These are phyloP conservation scores for Scophthalmus maximus DNA, from an alignment of 2,113 vertebrate species.

Conservation along the genomic window DNA sequence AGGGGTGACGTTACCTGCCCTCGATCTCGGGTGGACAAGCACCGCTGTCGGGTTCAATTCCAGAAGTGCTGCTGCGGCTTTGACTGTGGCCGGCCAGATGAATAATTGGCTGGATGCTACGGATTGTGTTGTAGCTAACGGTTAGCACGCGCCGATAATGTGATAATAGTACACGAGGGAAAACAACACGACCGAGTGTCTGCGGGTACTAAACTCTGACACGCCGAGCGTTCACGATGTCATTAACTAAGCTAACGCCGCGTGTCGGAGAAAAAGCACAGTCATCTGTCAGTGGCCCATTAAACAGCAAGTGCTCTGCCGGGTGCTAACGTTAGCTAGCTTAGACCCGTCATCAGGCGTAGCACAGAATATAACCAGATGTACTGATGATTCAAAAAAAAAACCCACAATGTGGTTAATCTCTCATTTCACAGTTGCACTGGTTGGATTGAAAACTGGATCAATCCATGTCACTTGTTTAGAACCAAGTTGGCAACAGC, in stretches of 20 bases:
- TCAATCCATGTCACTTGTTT: neutral
- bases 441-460: neutral
- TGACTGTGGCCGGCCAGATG: slow-evolving; percentile 47
- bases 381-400: rapidly evolving
- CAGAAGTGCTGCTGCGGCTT: slow-evolving; percentile 36
- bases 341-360: no score
- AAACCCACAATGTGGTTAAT: neutral
- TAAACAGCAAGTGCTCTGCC: neutral
- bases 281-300: slow-evolving; percentile 56
- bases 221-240: neutral
- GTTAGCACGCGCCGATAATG: no score
- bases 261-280: slow-evolving; percentile 24
- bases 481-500: neutral
- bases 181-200: neutral
- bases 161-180: neutral
- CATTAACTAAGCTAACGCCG: neutral
- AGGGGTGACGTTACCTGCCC: slow-evolving; percentile 1
- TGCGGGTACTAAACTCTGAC: rapidly evolving
- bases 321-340: slow-evolving; percentile 25
- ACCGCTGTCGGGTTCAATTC: slow-evolving; percentile 20
- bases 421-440: rapidly evolving
- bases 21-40: slow-evolving; percentile 10
- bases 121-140: slow-evolving; percentile 69
- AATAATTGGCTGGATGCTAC: slow-evolving; percentile 78
- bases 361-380: no score